Evolutionary conservation across 2,797 vertebrate species (phyloP), one percentile per base, ranked within the genome.

Genomic region (Melanotaenia boesemani): DNA sequence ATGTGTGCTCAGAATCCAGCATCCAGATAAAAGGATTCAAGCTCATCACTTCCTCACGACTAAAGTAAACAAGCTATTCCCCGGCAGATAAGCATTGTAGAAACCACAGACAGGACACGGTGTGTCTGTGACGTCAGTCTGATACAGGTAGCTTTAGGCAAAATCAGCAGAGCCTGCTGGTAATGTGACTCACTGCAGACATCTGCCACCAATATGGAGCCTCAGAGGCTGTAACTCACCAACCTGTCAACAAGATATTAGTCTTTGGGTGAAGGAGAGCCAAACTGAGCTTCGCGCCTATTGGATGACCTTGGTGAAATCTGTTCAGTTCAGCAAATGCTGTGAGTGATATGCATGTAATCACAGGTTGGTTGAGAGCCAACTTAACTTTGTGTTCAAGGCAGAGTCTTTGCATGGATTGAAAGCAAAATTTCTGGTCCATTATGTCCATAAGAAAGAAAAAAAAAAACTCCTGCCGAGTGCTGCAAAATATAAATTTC

Each of bases 291-390:
- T 68, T 39, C 32, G 5, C 72, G 66, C 70, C 78, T 79, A 89
- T 87, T 55, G 2, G 80, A 86, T 90, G 88, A 93, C 91, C 89
- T 93, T 92, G 88, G 77, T 18, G 0, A 84, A 75, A 90, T 90
- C 74, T 77, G 79, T 80, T 83, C 83, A 72, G 88, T 86, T 91
- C 86, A 87, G 88, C 84, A 85, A 86, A 91, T 63, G 56, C 75
- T 81, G 87, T 70, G 86, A 86, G 84, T 80, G 84, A 88, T 87
- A 80, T 68, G 87, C 48, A 36, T 87, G 81, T 83, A 89, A 90
- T 92, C 77, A 86, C 71, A 28, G 34, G 64, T 16, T 81, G 88
- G 88, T 74, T 28, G 8, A 24, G 30, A 9, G 84, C 83, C 85
- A 82, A 70, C 36, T 60, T 52, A 37, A 56, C 79, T 72, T 64